Evolutionary conservation across 53 echinoderm and acorn worm species (phyloP), one percentile per base, ranked within the genome.

Genomic region (Stichopus horrens): DNA sequence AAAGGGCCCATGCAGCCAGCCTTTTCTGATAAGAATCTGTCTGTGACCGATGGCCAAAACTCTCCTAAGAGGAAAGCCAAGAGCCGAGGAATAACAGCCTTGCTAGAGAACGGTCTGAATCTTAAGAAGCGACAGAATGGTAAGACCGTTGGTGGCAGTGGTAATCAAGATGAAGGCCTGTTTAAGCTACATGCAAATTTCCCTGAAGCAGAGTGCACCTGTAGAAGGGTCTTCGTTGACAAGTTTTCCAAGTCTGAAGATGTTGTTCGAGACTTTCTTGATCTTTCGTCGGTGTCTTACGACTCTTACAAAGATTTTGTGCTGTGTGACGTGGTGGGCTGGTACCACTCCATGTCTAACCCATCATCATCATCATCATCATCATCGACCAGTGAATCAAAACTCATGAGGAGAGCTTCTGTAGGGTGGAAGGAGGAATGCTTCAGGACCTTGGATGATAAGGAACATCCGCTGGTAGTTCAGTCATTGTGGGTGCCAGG

Each of bases 321-420:
- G 8, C 83, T 98, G 21, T 98, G 99, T 59, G 99, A 98, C 86
- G 99, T 98, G 53, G 93, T 98, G 22, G 99, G 99, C 56, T 93
- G 88, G 86, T 96, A 91, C 58, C 87, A 94, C 16, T 92, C 71
- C 5, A 58, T 53, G 75, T 23, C 74, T 9, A 58, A 79, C 52
- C 83, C 59, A n/a, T 79, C 85, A n/a, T 76, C 78, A 5, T 65
- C 85, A 54, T 79, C 85, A n/a, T 76, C 77, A 5, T 65, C 85
- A 54, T 86, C 54, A 19, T 76, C 11, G 5, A 18, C 73, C 5
- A 20, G 23, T 2, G 83, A 83, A 4, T 22, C 83, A 22, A 83
- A 83, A 7, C 23, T 60, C 23, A 22, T 83, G 83, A 58, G 83
- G 59, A 54, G 83, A 5, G 56, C 53, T 13, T 86, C 86, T 4